Evolutionary conservation across 2,113 vertebrate species (phyloP), one percentile per base, ranked within the genome.

Genomic region (Psittacula cyanocephala): DNA sequence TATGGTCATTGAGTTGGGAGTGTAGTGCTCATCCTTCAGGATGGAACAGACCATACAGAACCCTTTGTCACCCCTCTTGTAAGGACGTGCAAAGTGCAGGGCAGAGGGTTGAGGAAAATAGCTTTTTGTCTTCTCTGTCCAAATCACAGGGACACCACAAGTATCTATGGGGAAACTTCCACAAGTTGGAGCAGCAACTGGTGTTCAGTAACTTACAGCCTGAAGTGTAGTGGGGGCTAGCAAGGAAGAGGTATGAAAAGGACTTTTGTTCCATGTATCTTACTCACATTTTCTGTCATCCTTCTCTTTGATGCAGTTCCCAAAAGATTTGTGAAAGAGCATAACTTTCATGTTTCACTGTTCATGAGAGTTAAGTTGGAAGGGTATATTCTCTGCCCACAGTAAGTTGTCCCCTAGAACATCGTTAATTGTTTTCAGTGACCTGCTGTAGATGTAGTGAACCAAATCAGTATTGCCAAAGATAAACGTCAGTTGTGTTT

Each of bases 21-120:
- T 25, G 13, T 5, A 88, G 71, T 91, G n/a, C 20, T 52, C 15
- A 47, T 43, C 59, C 59, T 35, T 31, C 4, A 2, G 22, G 33
- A 33, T 53, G 50, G 62, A 80, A 23, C 1, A 5, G n/a, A 8
- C 17, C 0, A 0, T 9, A 1, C 0, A 3, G 37, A 50, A 7
- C 13, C 14, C 23, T 50, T 60, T 41, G 59, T 25, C 81, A 27
- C 50, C 47, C 20, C 29, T 47, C 53, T 50, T 0, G 0, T 15
- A 12, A 52, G 69, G 33, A 13, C 35, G 31, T 17, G 11, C 27
- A 7, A 33, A 65, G 22, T 23, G 15, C 43, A 37, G 52, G 81
- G 35, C 11, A 67, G 57, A 9, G 7, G 31, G 8, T 0, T 46
- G 69, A 78, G 25, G 53, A 28, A 60, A 70, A n/a, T 6, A 12